A percentile compares a stretch with the other conserved stretches of the same genome.
These are phyloP conservation scores for Serinus canaria DNA, from an alignment of 2,113 vertebrate species.

Conservation along the genomic window DNA sequence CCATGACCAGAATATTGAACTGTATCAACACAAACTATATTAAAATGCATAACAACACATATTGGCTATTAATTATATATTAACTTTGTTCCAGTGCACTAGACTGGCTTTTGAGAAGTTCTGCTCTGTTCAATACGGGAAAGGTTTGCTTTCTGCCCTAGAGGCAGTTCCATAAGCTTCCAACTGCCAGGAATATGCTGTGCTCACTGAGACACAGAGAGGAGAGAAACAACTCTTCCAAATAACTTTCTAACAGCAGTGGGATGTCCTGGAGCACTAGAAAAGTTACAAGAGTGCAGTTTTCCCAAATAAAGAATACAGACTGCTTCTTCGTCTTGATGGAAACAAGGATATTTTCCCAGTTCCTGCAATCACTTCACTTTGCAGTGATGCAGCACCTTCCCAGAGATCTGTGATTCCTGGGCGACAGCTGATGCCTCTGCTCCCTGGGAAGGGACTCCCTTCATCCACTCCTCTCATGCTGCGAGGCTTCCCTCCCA, in stretches of 20 bases:
- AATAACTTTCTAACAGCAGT: slow-evolving; percentile 1
- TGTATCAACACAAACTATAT: background rate
- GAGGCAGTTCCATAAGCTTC: background rate
- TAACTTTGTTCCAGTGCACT: slow-evolving; percentile 1
- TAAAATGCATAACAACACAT: background rate
- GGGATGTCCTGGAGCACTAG: background rate
- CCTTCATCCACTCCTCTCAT: background rate
- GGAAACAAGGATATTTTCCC: background rate
- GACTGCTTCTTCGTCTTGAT: background rate
- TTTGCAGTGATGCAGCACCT: background rate
- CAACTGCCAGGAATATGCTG: slow-evolving; percentile 12
- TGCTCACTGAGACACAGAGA: slow-evolving; percentile 36
- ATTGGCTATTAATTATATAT: background rate
- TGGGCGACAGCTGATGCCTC: fast-evolving
- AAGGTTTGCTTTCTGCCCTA: slow-evolving; percentile 51
- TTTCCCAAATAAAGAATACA: background rate
- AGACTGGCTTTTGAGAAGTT: slow-evolving; percentile 8
- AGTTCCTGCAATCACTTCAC: background rate
- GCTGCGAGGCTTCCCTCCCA: background rate
- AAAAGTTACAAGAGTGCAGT: background rate
- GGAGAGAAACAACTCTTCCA: slow-evolving; percentile 24
- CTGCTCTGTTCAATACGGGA: background rate
- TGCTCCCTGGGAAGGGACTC: background rate
- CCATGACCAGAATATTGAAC: background rate
- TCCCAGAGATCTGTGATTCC: background rate